Evolutionary conservation across 2,888 invertebrate species (phyloP).

Genomic region (Macropis europaea): DNA sequence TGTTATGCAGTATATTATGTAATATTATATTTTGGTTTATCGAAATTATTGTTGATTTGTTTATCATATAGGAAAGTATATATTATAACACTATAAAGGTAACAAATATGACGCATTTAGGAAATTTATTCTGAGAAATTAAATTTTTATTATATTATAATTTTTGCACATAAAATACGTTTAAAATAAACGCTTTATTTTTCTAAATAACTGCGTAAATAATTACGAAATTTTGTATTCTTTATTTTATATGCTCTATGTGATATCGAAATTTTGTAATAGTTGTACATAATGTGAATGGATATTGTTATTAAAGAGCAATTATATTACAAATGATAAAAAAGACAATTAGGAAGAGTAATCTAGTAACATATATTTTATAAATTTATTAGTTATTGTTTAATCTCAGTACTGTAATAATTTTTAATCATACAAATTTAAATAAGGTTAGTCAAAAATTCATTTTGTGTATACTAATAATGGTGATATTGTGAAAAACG

Average conservation of each 20-base stretch:
- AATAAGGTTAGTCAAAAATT: background rate
- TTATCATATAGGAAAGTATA: slow-evolving; percentile 55
- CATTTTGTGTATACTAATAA: background rate
- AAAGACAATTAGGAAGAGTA: background rate
- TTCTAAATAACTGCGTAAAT: background rate
- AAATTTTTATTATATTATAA: slow-evolving; percentile 52
- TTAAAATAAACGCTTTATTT: slow-evolving; percentile 11
- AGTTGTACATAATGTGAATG: background rate
- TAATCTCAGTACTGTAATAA: background rate
- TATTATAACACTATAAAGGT: slow-evolving; percentile 65
- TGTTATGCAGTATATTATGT: slow-evolving; percentile 11
- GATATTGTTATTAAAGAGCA: slow-evolving; percentile 10
- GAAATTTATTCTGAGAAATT: slow-evolving; percentile 35
- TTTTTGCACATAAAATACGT: slow-evolving; percentile 26
- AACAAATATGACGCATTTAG: slow-evolving; percentile 52
- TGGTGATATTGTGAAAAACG: background rate
- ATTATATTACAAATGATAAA: background rate
- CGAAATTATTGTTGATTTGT: slow-evolving; percentile 59
- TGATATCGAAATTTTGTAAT: background rate
- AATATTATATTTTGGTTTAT: slow-evolving; percentile 29
- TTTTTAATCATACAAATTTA: background rate
- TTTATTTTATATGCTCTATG: background rate
- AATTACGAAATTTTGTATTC: background rate
- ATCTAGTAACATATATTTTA: background rate
- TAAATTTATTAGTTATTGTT: background rate